Conservation (phyloP, 2,113 vertebrate genomes). For the Lophura nycthemera region DNA sequence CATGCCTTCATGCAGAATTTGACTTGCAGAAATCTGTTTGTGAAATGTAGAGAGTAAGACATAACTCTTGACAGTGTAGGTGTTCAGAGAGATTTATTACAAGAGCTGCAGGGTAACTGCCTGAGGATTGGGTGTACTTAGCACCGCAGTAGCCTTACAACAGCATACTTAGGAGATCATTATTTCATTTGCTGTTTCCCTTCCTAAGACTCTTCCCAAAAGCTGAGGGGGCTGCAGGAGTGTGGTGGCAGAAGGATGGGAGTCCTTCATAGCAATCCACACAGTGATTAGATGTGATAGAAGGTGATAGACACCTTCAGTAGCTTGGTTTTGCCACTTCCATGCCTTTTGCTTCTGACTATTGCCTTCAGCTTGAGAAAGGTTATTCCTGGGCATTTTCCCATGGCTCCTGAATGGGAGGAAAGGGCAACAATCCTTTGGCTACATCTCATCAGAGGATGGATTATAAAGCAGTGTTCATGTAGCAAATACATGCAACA, state of each 20-base stretch:
- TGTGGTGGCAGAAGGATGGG: neutral
- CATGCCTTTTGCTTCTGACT: neutral
- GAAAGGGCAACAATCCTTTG: neutral
- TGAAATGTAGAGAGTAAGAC: neutral
- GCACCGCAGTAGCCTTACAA: neutral
- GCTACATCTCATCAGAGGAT: neutral
- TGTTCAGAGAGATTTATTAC: slow-evolving; percentile 12
- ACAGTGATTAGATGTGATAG: neutral
- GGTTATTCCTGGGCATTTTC: neutral
- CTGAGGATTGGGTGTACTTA: neutral
- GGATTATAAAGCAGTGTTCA: neutral
- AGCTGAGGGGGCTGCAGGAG: neutral
- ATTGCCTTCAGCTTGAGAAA: neutral
- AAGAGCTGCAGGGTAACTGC: neutral
- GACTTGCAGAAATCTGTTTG: slow-evolving; percentile 27
- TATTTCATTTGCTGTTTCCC: neutral
- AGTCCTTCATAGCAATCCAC: neutral
- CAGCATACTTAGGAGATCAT: neutral
- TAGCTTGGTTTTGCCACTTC: neutral
- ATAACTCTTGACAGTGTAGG: neutral
- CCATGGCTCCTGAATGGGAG: neutral
- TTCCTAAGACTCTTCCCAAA: neutral
- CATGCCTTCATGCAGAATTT: neutral
- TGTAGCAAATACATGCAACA: neutral
- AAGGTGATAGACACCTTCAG: neutral